Base-by-base conservation (phyloP, 1,140 invertebrate species). In the Apis florea region DNA sequence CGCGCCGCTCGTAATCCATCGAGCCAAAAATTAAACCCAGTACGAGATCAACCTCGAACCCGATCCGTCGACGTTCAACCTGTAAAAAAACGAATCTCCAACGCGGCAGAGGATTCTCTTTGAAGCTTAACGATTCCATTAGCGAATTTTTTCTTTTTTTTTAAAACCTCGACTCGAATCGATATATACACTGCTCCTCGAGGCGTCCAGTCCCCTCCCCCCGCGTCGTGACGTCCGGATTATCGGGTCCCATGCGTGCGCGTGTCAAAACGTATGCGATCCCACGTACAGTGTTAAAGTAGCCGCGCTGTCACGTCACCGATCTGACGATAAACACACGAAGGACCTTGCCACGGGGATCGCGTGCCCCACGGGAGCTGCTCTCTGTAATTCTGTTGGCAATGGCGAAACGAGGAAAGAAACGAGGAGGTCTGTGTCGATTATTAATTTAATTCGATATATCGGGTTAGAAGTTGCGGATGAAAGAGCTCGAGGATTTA, bases 251-350 rank as follows among this genome's bases (percentile, higher is more conserved):
- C 78, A 53, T 72, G 83, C 83, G 83, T 82, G 78, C 51, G 40
- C 72, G 78, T 69, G 84, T 85, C 72, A 80, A 85, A 85, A 85
- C 79, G 84, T 82, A 85, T 77, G 78, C 72, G 72, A 82, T 31
- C 26, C 21, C 59, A 31, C 12, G 63, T 68, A 71, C 56, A 19
- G 61, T 58, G 56, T 64, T 79, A 56, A 72, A 85, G 80, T 85
- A 68, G 71, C 31, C 31, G 31, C 67, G 59, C 77, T 85, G 83
- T 82, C 83, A 68, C 71, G 58, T 54, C 66, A 31, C 75, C 66
- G 66, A 80, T 73, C 66, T 21, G 12, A n/a, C 73, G 56, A 74
- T 81, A 76, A 70, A 85, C 71, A 85, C 71, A 61, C 61, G 67
- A 26, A 63, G 9, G 56, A 58, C 21, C 17, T 8, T 47, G 56